Evolutionary conservation across 2,113 vertebrate species (phyloP), one percentile per base, ranked within the genome.

Genomic region (Halcyon senegalensis): DNA sequence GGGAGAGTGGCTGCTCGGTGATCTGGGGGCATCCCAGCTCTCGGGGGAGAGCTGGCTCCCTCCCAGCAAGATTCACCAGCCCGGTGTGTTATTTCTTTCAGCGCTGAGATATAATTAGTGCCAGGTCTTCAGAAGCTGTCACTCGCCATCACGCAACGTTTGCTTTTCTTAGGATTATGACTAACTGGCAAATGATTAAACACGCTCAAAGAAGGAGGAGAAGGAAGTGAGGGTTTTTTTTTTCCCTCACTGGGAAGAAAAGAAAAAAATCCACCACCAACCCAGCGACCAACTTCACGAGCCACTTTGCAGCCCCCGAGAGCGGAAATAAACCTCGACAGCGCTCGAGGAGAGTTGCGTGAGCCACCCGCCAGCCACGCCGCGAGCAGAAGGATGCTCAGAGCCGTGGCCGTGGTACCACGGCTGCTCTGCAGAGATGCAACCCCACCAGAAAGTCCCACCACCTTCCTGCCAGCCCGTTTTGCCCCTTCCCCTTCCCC

Each of bases 151-250:
- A 79, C 14, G 27, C 95, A 91, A 67, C 27, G 9, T 55, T 87
- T 16, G 79, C 96, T 89, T 73, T 83, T 80, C 95, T 77, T 78
- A 74, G 95, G 70, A 72, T 35, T 53, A 17, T 67, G 89, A 93
- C 91, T 19, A 82, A 96, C 89, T 51, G 51, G 75, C 7, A 15
- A 91, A 56, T 31, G 37, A 77, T 60, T 69, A 51, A 80, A 94
- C 80, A 15, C 1, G 4, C n/a, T 51, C 2, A 0, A 23, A 44
- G n/a, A 91, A 87, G 86, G 68, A 39, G 78, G 31, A 60, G 79
- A 63, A 37, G 10, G 63, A 46, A 73, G 31, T 1, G 3, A 51
- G 16, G 10, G n/a, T 14, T 24, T 13, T 21, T 35, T 48, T 8
- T 56, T 51, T 77, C 21, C 21, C 25, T 66, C 10, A 7, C 11